Evolutionary conservation across 2,113 vertebrate species (phyloP).

Genomic region (Seriola quinqueradiata): DNA sequence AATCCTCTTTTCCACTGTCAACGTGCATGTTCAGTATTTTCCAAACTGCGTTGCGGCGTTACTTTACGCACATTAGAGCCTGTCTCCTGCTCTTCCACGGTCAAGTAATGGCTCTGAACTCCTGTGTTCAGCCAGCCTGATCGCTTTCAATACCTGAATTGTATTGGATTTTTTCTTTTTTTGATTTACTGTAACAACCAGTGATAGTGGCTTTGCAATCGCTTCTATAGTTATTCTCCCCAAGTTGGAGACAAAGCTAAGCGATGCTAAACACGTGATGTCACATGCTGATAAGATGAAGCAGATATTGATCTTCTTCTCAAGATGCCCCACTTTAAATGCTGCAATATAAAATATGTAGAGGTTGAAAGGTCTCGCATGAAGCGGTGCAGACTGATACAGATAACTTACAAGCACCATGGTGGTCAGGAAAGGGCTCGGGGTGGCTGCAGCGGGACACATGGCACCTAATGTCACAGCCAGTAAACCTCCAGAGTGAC

Average conservation of each 20-base stretch:
- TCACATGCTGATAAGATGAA: neutral
- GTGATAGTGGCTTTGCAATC: neutral
- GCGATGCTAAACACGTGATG: neutral
- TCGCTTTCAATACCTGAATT: neutral
- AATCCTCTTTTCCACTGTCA: conserved; percentile 9
- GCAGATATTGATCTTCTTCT: neutral
- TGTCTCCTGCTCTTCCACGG: neutral
- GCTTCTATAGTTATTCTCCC: neutral
- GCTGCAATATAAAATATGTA: neutral
- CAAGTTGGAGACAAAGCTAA: neutral
- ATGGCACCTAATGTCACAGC: conserved; percentile 60
- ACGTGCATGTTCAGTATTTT: conserved; percentile 9
- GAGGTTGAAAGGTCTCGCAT: neutral
- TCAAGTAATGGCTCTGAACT: neutral
- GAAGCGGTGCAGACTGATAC: neutral
- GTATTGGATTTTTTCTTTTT: neutral
- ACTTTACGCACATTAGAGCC: neutral
- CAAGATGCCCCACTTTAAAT: neutral
- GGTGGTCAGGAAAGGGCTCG: neutral
- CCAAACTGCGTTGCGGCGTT: neutral
- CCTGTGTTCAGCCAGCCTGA: neutral
- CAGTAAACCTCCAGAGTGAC: conserved; percentile 59
- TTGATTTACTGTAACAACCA: neutral
- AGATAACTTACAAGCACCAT: neutral
- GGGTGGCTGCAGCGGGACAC: conserved; percentile 12